Evolutionary conservation across 2,888 invertebrate genomes (phyloP), one percentile per base, ranked within the genome.

Genomic region (Rhimphoctona megacephalus): DNA sequence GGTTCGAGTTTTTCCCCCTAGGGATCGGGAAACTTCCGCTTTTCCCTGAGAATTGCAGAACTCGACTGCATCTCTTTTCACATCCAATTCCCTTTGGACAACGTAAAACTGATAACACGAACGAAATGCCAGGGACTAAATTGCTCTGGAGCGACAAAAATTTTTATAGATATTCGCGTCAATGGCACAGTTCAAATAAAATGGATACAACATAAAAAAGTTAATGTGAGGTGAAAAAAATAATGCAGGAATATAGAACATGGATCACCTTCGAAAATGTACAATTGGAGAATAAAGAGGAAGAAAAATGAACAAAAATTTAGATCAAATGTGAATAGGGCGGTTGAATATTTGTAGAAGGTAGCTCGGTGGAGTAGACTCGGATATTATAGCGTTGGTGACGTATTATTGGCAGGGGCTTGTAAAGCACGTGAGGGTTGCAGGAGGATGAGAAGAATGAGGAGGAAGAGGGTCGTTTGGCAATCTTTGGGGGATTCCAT

Each of bases 401-500:
- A 94, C 93, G 93, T 93, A 93, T 94, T 92, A 92, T 90, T 88
- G 88, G 79, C 74, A 79, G 79, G 66, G 85, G 70, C 64, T 80
- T 72, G 79, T 70, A 77, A 77, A 77, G 74, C 52, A 67, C 46
- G 39, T 70, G 49, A 52, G 77, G n/a, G 25, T 30, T 61, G 17
- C 17, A 30, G 57, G 43, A 76, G 73, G 43, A 74, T 70, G 80
- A 79, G 88, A 89, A 88, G 90, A 89, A 90, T 90, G 90, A 79
- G 88, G 90, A 87, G 90, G 89, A 90, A 91, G 90, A 91, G 90
- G 91, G 93, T 93, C 93, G 93, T 94, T 94, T 93, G 93, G 94
- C 94, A 94, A 94, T 94, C 94, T 94, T 94, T 76, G 91, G 92
- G 93, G 94, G 94, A 94, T 94, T 94, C 92, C 92, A 90, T 90